These are phyloP conservation scores for Ectobius pallidus DNA, from an alignment of 2,888 invertebrate species.

Conservation along the genomic window DNA sequence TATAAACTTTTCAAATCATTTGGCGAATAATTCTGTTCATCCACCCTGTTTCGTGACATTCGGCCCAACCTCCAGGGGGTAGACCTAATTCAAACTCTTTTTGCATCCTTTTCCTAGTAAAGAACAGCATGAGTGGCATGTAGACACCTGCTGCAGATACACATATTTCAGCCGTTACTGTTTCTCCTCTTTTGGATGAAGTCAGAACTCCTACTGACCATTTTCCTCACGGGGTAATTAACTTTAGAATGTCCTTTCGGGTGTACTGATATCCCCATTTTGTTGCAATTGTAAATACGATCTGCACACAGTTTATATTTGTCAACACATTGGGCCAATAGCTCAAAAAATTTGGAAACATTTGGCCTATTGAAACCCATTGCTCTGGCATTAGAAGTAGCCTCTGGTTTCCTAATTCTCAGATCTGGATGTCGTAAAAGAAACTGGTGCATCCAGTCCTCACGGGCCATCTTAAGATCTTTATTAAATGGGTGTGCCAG, in stretches of 20 bases:
- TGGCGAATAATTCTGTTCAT: constrained; percentile 27
- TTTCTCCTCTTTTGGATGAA: constrained; percentile 50
- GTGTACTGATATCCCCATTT: no score
- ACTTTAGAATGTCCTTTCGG: neutral
- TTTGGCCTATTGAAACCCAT: no score
- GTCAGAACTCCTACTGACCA: constrained; percentile 38
- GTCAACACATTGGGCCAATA: no score
- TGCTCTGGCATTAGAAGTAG: no score
- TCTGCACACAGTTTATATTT: no score
- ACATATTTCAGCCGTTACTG: constrained; percentile 48
- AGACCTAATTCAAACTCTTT: constrained; percentile 47
- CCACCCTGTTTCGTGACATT: constrained; percentile 47
- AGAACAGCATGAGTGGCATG: constrained; percentile 51
- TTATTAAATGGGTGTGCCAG: no score
- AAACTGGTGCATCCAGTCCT: no score
- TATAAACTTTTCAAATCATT: constrained; percentile 42
- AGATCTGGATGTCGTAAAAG: no score
- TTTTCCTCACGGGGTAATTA: neutral
- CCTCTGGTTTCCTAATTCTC: no score
- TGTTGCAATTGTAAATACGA: no score
- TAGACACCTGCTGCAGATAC: constrained; percentile 49
- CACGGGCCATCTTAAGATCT: no score
- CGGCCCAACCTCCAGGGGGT: constrained; percentile 48
- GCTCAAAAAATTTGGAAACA: no score
- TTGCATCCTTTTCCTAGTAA: constrained; percentile 49